A percentile compares a stretch with the other conserved stretches of the same genome.
These are phyloP conservation scores for Pelmatolapia mariae DNA, from an alignment of 2,113 vertebrate genomes.

Conservation along the genomic window DNA sequence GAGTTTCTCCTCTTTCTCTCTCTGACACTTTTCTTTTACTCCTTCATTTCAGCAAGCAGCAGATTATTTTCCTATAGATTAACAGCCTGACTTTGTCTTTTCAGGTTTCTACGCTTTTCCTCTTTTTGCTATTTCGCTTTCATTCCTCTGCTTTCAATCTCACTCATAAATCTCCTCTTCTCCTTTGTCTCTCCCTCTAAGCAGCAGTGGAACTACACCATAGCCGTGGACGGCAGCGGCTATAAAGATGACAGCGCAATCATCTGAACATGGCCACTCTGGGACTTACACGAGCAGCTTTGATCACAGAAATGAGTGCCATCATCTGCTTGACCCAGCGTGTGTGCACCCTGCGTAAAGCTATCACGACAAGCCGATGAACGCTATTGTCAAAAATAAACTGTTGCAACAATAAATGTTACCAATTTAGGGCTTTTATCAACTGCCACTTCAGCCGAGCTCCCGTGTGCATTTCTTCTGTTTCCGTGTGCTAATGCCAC, in stretches of 20 bases:
- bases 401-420: not conserved
- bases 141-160: not conserved
- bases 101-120: not conserved
- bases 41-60: not conserved
- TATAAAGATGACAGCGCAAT: conserved; percentile 33
- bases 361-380: not conserved
- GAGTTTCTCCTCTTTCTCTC: not conserved
- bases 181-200: not conserved
- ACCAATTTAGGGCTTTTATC: not conserved
- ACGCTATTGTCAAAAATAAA: not conserved
- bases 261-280: not conserved
- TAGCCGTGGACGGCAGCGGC: not conserved
- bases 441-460: not conserved
- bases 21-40: not conserved
- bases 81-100: conserved; percentile 1
- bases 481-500: conserved; percentile 9
- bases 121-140: not conserved
- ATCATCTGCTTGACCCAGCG: not conserved
- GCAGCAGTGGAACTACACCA: not conserved
- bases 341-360: not conserved
- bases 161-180: not conserved
- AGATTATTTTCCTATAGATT: conserved; percentile 15
- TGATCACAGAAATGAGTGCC: conserved; percentile 50
- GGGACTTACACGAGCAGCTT: conserved; percentile 15
- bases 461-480: not conserved